Conservation (phyloP, 2,113 vertebrate species). For the Okapia johnstoni region DNA sequence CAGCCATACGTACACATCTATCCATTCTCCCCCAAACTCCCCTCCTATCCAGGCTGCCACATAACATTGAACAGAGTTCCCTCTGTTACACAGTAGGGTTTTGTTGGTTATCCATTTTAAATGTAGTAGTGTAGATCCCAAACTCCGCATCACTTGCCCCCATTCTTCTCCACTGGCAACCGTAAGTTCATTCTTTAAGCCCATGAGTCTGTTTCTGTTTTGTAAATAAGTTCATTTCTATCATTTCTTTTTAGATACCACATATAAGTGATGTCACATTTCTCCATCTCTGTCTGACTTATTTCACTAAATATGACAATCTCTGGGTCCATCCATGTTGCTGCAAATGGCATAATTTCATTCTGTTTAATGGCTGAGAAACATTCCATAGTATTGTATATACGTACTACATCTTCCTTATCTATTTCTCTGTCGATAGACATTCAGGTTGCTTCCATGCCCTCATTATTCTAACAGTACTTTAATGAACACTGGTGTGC, state of each 20-base stretch:
- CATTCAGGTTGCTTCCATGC: not conserved
- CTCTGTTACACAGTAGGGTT: not conserved
- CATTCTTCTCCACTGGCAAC: not conserved
- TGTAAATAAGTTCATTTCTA: not conserved
- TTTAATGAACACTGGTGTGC: not conserved
- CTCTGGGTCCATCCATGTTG: not conserved
- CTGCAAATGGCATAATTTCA: not conserved
- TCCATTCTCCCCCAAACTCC: not conserved
- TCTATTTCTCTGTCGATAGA: not conserved
- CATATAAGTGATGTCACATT: not conserved
- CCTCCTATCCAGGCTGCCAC: not conserved
- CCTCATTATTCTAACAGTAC: not conserved
- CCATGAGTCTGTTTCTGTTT: not conserved
- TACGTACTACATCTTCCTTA: not conserved
- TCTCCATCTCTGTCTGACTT: not conserved
- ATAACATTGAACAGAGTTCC: not conserved
- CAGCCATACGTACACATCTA: not conserved
- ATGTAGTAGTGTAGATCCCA: not conserved
- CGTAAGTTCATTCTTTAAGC: not conserved
- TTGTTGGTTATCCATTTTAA: not conserved
- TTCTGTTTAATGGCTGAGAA: not conserved
- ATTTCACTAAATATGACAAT: not conserved
- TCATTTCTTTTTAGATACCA: not conserved
- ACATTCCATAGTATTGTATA: not conserved
- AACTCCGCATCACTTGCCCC: not conserved